phyloP scores from a whole-genome alignment of 2,797 vertebrate species.

The Tangara arthus region DNA sequence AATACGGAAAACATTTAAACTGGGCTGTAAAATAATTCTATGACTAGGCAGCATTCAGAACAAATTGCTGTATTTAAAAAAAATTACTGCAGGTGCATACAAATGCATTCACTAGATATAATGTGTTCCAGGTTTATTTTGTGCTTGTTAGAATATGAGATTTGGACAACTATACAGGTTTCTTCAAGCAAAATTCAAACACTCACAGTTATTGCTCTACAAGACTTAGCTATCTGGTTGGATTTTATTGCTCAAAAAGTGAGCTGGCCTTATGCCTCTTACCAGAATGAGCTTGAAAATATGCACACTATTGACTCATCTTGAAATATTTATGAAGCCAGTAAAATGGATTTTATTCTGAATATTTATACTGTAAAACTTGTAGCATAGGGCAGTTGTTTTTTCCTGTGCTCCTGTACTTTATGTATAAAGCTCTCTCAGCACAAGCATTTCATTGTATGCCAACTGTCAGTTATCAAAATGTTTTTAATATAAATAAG shows the following conservation, averaged over 20 bases:
- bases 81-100: neutral
- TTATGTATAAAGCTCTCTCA: neutral
- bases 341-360: neutral
- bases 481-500: neutral
- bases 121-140: neutral
- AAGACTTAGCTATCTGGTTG: neutral
- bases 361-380: neutral
- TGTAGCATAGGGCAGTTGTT: neutral
- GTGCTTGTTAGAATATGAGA: neutral
- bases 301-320: neutral
- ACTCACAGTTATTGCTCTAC: neutral
- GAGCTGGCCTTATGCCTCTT: neutral
- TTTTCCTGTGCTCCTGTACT: neutral
- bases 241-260: neutral
- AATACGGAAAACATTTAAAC: neutral
- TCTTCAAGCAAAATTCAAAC: neutral
- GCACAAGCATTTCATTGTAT: neutral
- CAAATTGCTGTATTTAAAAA: neutral
- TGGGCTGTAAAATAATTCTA: neutral
- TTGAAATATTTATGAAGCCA: neutral
- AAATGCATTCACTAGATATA: neutral
- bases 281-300: neutral
- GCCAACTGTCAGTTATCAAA: neutral
- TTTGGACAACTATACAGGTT: neutral
- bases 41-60: neutral